Conservation (phyloP, 2,113 vertebrate species). For the Poeciliopsis retropinna region DNA sequence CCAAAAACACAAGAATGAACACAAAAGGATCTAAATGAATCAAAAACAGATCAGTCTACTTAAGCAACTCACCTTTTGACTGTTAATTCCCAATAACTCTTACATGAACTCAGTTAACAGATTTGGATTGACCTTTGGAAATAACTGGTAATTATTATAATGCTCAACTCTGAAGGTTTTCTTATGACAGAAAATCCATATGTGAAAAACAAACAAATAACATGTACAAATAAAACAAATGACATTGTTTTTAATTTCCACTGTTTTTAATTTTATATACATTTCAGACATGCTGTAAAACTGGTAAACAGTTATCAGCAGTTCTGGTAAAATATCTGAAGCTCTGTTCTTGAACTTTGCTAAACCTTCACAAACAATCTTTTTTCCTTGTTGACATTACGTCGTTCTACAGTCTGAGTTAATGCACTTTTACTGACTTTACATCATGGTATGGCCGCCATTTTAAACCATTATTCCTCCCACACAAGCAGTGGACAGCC, state of each 20-base stretch:
- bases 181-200: neutral
- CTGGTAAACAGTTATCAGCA: neutral
- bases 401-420: slow-evolving; percentile 9
- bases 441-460: slow-evolving; percentile 45
- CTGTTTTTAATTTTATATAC: neutral
- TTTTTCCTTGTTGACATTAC: slow-evolving; percentile 46
- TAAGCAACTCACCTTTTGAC: too few species aligned
- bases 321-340: neutral
- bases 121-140: too few species aligned
- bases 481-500: slow-evolving; percentile 14
- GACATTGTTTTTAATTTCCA: too few species aligned
- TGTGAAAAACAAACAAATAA: neutral
- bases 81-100: too few species aligned
- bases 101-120: too few species aligned
- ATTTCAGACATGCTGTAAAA: neutral
- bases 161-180: neutral
- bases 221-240: neutral
- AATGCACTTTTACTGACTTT: slow-evolving; percentile 47
- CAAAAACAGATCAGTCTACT: too few species aligned
- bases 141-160: neutral
- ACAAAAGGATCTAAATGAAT: too few species aligned
- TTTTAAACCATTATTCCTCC: slow-evolving; percentile 48
- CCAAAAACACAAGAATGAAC: too few species aligned
- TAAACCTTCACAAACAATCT: slow-evolving; percentile 3
- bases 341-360: slow-evolving; percentile 13